Percentiles rank a stretch among this genome's conserved stretches.
Evolutionary conservation across 2,113 vertebrate genomes (phyloP).

Genomic region (Microcebus ravelobensis): DNA sequence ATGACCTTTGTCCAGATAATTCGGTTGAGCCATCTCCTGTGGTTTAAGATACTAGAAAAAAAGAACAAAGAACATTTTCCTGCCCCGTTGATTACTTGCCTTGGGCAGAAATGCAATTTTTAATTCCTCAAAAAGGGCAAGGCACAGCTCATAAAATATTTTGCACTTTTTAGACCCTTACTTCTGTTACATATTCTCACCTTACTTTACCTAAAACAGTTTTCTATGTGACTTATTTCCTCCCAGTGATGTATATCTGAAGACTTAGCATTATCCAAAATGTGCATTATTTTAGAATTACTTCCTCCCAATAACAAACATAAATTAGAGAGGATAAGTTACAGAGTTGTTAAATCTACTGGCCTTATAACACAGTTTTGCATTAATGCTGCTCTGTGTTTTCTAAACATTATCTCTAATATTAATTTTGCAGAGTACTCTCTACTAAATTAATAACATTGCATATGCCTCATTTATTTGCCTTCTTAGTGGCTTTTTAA

Average conservation of each 20-base stretch:
- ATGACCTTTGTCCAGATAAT: too few species aligned
- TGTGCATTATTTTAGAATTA: conserved; percentile 21
- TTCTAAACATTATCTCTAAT: background rate
- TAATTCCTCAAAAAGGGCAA: too few species aligned
- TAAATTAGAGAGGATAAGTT: background rate
- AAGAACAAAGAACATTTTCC: too few species aligned
- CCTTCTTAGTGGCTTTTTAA: background rate
- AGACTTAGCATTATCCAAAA: background rate
- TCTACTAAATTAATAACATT: background rate
- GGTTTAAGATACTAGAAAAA: too few species aligned
- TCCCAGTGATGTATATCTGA: background rate
- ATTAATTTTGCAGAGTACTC: background rate
- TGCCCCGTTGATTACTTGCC: too few species aligned
- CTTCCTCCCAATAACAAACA: too few species aligned
- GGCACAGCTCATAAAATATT: too few species aligned
- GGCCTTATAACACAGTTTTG: background rate
- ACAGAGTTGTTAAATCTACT: background rate
- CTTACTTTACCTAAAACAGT: background rate
- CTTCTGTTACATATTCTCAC: background rate
- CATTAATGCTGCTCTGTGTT: background rate
- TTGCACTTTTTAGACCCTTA: too few species aligned
- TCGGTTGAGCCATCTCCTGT: too few species aligned
- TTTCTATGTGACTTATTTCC: background rate
- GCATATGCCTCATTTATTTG: background rate
- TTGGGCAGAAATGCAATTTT: too few species aligned